These are phyloP conservation scores for Pempheris klunzingeri DNA, from an alignment of 2,797 vertebrate species.

Conservation along the genomic window DNA sequence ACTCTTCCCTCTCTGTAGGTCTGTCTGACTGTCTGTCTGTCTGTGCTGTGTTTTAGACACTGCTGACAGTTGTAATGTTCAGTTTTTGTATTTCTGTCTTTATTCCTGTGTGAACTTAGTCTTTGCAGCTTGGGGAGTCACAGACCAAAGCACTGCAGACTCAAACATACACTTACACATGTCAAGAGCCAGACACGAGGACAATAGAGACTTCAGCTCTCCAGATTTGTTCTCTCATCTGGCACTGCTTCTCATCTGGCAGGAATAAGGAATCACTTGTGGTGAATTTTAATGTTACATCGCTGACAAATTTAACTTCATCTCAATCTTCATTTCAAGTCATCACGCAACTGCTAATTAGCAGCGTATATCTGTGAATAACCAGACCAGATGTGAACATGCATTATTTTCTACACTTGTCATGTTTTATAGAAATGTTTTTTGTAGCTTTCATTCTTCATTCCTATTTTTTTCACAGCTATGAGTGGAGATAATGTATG, in stretches of 20 bases:
- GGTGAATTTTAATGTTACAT: constrained; percentile 63
- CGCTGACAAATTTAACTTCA: constrained; percentile 33
- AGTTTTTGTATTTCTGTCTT: constrained; percentile 32
- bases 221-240: constrained; percentile 3
- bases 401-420: constrained; percentile 24
- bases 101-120: constrained; percentile 27
- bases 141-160: constrained; percentile 17
- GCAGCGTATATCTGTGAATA: constrained; percentile 9
- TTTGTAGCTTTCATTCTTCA: constrained; percentile 5
- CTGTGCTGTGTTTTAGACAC: not conserved
- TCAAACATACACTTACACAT: constrained; percentile 12
- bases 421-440: constrained; percentile 15
- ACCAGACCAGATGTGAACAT: constrained; percentile 45
- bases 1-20: not conserved
- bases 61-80: constrained; percentile 36
- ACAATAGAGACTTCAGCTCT: constrained; percentile 3
- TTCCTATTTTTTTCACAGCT: not conserved
- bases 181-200: not conserved
- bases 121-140: constrained; percentile 20
- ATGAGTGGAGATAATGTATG: constrained; percentile 1
- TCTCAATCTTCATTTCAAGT: constrained; percentile 20
- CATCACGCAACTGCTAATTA: constrained; percentile 45
- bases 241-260: constrained; percentile 36
- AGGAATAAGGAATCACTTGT: constrained; percentile 45
- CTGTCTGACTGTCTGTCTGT: not conserved